Conservation (phyloP, 2,113 vertebrate species). For the Deroptyus accipitrinus region DNA sequence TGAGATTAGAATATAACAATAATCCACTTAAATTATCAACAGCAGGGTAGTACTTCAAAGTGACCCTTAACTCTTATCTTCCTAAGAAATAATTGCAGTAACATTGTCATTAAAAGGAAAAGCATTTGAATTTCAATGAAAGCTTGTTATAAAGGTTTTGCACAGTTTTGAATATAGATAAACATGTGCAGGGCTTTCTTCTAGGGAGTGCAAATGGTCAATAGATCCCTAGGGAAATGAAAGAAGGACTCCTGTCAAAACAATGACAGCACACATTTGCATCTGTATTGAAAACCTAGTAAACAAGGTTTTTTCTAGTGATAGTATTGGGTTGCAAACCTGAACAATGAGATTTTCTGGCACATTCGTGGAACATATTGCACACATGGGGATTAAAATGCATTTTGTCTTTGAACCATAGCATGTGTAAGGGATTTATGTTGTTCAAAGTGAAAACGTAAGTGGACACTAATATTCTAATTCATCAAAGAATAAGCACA, state of each 20-base stretch:
- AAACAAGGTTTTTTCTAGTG: background rate
- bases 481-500: slow-evolving; percentile 45
- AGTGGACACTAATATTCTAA: slow-evolving; percentile 43
- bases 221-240: background rate
- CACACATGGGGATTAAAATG: background rate
- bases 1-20: slow-evolving; percentile 10
- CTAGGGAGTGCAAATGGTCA: background rate
- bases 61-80: slow-evolving; percentile 28
- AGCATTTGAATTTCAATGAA: background rate
- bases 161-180: background rate
- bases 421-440: slow-evolving; percentile 28
- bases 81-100: background rate
- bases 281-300: background rate
- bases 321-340: background rate
- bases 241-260: background rate
- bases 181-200: background rate
- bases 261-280: background rate
- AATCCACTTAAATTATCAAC: slow-evolving; percentile 48
- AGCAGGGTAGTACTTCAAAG: slow-evolving; percentile 13
- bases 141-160: background rate
- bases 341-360: slow-evolving; percentile 43
- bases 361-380: background rate
- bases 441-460: slow-evolving; percentile 25
- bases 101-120: background rate
- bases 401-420: slow-evolving; percentile 35